These are phyloP conservation scores for Ceratoteleas bidentatus DNA, from an alignment of 1,140 invertebrate species.

Conservation along the genomic window DNA sequence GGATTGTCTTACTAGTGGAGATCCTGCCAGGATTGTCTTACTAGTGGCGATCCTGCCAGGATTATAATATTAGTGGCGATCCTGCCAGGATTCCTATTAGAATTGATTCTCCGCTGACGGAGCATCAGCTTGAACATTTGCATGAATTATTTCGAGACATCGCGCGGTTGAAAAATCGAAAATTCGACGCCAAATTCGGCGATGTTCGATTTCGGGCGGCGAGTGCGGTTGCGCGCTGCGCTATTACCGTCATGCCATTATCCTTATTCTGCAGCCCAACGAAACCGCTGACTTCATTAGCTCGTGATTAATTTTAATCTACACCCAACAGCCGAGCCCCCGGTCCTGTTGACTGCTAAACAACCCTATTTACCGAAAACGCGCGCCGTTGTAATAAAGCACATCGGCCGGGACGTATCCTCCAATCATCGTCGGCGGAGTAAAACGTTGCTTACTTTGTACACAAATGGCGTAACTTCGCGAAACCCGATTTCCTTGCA, in stretches of 20 bases:
- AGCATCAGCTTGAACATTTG: too few species aligned
- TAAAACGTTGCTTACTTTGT: slow-evolving; percentile 55
- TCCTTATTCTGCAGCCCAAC: slow-evolving; percentile 50
- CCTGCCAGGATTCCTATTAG: too few species aligned
- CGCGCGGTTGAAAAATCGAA: neutral
- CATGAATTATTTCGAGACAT: too few species aligned
- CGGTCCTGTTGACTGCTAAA: slow-evolving; percentile 59
- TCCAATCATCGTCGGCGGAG: slow-evolving; percentile 41
- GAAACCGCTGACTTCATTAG: slow-evolving; percentile 65
- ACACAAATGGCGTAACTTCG: slow-evolving; percentile 45
- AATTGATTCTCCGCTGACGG: too few species aligned
- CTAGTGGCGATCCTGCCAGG: too few species aligned
- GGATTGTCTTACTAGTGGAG: too few species aligned
- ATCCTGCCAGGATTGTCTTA: too few species aligned
- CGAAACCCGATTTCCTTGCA: slow-evolving; percentile 1
- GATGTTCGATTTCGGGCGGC: too few species aligned
- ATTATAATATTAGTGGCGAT: too few species aligned
- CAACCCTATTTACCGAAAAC: slow-evolving; percentile 61
- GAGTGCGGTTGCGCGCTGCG: too few species aligned
- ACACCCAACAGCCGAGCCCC: slow-evolving; percentile 47
- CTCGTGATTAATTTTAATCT: slow-evolving; percentile 67
- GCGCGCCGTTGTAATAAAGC: slow-evolving; percentile 50
- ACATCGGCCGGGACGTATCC: slow-evolving; percentile 33
- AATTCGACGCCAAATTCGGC: slow-evolving; percentile 6
- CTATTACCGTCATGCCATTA: slow-evolving; percentile 44